phyloP scores from a whole-genome alignment of 2,113 vertebrate genomes.

The Chaetops frenatus region DNA sequence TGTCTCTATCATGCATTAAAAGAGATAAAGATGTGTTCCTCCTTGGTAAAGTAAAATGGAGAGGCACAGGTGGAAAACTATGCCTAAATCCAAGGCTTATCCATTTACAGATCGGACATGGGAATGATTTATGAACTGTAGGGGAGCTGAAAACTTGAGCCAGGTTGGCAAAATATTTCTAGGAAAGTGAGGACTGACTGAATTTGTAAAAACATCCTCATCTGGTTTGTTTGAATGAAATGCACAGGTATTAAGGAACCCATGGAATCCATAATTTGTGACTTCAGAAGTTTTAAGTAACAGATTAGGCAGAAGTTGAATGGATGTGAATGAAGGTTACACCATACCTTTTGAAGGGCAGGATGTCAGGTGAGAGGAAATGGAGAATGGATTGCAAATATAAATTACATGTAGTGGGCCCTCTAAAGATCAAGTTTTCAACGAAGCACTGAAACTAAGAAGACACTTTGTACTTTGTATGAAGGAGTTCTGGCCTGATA shows the following conservation, averaged over 20 bases:
- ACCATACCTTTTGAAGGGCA: not conserved
- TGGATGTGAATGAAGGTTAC: not conserved
- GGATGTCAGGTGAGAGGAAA: not conserved
- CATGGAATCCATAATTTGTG: accelerated
- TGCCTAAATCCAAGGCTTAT: not conserved
- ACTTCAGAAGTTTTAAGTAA: not conserved
- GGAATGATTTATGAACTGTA: not conserved
- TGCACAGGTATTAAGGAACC: not conserved
- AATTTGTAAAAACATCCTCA: not conserved
- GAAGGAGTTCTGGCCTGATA: not conserved
- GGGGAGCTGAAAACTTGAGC: not conserved
- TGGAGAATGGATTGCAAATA: not conserved
- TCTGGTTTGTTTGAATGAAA: not conserved
- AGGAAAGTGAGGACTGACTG: not conserved
- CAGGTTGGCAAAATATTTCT: not conserved
- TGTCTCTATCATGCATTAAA: not conserved
- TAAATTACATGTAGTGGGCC: not conserved
- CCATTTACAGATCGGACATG: not conserved
- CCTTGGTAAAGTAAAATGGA: not conserved
- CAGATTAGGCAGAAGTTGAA: not conserved
- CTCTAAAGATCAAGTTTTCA: not conserved
- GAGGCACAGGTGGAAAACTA: not conserved
- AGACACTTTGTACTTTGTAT: not conserved
- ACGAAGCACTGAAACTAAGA: not conserved
- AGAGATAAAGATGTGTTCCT: not conserved